Evolutionary conservation across 2,888 invertebrate species (phyloP).

Genomic region (Agrochola litura): DNA sequence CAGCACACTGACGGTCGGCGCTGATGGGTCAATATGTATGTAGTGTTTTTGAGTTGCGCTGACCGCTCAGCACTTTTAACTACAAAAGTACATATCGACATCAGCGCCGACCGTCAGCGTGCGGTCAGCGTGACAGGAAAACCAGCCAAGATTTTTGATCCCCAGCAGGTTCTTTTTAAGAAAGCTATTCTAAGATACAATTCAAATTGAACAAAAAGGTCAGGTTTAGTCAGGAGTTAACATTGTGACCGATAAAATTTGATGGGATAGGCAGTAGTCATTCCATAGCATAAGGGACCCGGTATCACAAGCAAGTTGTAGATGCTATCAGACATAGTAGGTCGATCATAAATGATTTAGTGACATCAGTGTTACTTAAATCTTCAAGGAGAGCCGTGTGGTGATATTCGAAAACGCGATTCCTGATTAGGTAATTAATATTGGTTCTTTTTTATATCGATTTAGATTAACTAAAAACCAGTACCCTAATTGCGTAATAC

Average conservation of each 20-base stretch:
- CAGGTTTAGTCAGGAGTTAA: background rate
- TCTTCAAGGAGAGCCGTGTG: background rate
- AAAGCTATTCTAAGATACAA: background rate
- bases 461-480: constrained; percentile 1
- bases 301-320: background rate
- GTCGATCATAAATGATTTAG: background rate
- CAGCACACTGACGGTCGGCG: too few species aligned
- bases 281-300: background rate
- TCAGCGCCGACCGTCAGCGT: too few species aligned
- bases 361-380: background rate
- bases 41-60: too few species aligned
- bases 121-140: too few species aligned
- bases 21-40: too few species aligned
- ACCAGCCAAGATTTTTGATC: background rate
- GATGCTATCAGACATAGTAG: background rate
- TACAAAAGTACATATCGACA: too few species aligned
- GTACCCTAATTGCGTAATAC: too few species aligned
- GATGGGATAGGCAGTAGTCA: background rate
- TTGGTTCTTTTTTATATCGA: background rate
- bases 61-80: too few species aligned
- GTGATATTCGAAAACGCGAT: background rate
- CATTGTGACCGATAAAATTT: background rate
- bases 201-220: background rate
- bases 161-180: background rate
- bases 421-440: background rate